A percentile compares a stretch with the other conserved stretches of the same genome.
These are phyloP conservation scores for Parnassius glacialis DNA, from an alignment of 2,888 invertebrate genomes.

Conservation along the genomic window DNA sequence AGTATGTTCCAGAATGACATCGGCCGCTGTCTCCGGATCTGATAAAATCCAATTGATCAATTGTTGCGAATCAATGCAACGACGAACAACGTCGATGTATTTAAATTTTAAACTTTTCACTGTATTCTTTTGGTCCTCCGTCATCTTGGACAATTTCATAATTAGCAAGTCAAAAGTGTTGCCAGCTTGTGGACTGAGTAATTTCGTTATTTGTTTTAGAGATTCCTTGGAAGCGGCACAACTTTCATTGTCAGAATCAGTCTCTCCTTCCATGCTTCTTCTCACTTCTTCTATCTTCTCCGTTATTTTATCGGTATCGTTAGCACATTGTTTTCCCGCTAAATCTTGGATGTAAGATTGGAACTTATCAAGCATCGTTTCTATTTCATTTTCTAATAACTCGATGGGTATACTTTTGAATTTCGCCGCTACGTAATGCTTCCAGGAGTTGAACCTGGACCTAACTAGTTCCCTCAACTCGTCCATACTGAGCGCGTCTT, in stretches of 20 bases:
- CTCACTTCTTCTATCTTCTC: slow-evolving; percentile 59
- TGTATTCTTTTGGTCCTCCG: slow-evolving; percentile 55
- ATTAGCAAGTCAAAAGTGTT: slow-evolving; percentile 64
- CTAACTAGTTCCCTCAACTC: slow-evolving; percentile 59
- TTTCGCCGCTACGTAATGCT: slow-evolving; percentile 57
- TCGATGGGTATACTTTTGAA: slow-evolving; percentile 63
- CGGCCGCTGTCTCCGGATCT: slow-evolving; percentile 59
- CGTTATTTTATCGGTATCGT: slow-evolving; percentile 53
- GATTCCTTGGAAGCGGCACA: slow-evolving; percentile 54
- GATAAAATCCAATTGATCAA: slow-evolving; percentile 56
- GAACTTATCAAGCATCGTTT: slow-evolving; percentile 63
- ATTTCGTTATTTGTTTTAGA: slow-evolving; percentile 54
- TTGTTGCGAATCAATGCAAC: slow-evolving; percentile 62
- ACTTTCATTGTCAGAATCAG: slow-evolving; percentile 46
- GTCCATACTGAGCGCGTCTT: slow-evolving; percentile 64
- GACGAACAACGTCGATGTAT: slow-evolving; percentile 60
- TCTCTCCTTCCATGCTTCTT: slow-evolving; percentile 39
- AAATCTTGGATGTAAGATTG: slow-evolving; percentile 64
- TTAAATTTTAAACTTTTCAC: slow-evolving; percentile 64
- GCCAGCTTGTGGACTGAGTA: slow-evolving; percentile 54
- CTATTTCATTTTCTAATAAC: slow-evolving; percentile 61
- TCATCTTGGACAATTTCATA: slow-evolving; percentile 61
- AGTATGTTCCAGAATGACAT: slow-evolving; percentile 63
- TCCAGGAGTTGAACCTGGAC: slow-evolving; percentile 62
- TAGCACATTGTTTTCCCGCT: slow-evolving; percentile 49